Evolutionary conservation across 2,888 invertebrate genomes (phyloP).

Genomic region (Ctenicera cuprea): DNA sequence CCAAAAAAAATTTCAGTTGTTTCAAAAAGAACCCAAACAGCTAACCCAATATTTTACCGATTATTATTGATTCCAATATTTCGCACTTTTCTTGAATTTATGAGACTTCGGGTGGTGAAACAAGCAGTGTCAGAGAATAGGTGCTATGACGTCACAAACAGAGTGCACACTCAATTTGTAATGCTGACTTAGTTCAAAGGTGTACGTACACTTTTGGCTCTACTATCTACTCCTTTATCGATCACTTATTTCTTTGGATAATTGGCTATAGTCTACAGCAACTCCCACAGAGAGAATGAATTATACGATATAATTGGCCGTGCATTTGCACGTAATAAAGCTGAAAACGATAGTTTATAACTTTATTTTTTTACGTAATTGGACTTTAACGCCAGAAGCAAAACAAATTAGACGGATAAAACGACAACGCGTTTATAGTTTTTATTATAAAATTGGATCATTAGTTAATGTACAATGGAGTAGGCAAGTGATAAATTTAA

Average conservation of each 20-base stretch:
- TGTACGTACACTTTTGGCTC: no score
- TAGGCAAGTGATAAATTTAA: conserved; percentile 17
- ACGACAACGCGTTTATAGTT: not conserved
- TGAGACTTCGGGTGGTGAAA: no score
- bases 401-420: conserved; percentile 11
- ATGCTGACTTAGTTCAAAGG: no score
- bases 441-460: conserved; percentile 8
- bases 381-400: conserved; percentile 18
- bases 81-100: no score
- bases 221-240: conserved; percentile 29
- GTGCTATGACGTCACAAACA: no score
- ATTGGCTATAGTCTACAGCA: conserved; percentile 30
- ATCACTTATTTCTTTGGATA: conserved; percentile 29
- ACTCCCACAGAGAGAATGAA: conserved; percentile 38
- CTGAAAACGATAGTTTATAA: conserved; percentile 38
- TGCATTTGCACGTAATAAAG: conserved; percentile 44
- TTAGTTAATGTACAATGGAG: conserved; percentile 10
- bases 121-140: no score
- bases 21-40: no score
- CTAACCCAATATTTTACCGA: no score
- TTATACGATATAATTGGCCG: conserved; percentile 47
- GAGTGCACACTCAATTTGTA: no score
- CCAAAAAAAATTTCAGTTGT: no score
- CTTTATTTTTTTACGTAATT: conserved; percentile 28
- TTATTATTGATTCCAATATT: no score